These are phyloP conservation scores for Eupithecia insigniata DNA, from an alignment of 2,888 invertebrate genomes.

Conservation along the genomic window DNA sequence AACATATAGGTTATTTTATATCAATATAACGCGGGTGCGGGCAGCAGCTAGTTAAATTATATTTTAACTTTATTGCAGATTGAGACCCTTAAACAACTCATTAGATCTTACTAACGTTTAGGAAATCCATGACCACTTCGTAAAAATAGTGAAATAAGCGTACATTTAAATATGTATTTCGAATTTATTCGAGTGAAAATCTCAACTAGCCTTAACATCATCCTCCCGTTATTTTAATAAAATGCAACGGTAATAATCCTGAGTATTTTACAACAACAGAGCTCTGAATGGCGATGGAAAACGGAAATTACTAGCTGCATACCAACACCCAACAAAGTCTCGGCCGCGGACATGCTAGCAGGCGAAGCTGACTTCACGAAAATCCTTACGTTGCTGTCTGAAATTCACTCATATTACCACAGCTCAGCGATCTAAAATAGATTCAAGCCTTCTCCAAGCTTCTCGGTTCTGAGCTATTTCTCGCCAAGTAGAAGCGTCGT, in stretches of 20 bases:
- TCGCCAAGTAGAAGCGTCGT: background rate
- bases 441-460: background rate
- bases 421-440: background rate
- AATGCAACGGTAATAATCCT: conserved; percentile 11
- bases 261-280: conserved; percentile 36
- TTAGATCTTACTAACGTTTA: background rate
- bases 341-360: background rate
- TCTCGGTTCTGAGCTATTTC: background rate
- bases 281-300: conserved; percentile 42
- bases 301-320: conserved; percentile 46
- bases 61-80: background rate
- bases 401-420: background rate
- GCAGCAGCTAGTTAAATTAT: too few relatives aligned
- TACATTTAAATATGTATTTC: too few relatives aligned
- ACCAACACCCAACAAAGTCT: conserved; percentile 37
- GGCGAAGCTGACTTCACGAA: background rate
- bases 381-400: background rate
- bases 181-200: background rate
- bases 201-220: background rate
- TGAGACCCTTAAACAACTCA: background rate
- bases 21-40: too few relatives aligned
- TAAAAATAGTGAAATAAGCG: background rate
- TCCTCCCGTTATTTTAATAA: background rate
- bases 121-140: background rate
- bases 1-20: too few relatives aligned